phyloP scores from a whole-genome alignment of 2,113 vertebrate genomes.

The Catharus minimus region DNA sequence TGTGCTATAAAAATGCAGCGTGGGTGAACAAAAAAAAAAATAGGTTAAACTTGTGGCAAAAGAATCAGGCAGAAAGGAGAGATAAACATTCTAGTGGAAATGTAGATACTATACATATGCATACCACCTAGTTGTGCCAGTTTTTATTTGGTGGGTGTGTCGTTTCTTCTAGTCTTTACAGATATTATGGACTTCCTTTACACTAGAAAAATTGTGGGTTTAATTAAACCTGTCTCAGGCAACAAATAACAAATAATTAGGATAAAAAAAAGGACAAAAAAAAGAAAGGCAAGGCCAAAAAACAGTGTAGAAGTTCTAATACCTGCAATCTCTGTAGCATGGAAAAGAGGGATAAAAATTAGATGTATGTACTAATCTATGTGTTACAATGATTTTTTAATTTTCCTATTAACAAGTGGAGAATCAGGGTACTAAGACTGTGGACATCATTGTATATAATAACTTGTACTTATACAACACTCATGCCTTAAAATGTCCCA shows the following conservation, averaged over 20 bases:
- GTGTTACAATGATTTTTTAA: neutral
- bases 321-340: neutral
- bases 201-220: neutral
- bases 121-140: constrained; percentile 45
- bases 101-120: constrained; percentile 17
- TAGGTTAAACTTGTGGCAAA: neutral
- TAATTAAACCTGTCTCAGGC: neutral
- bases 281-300: neutral
- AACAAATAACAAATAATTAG: neutral
- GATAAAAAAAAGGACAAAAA: neutral
- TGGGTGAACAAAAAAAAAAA: neutral
- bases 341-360: neutral
- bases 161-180: neutral
- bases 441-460: too few relatives aligned
- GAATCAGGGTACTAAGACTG: neutral
- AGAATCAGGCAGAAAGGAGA: neutral
- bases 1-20: neutral
- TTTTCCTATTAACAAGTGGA: neutral
- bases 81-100: constrained; percentile 25
- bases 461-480: neutral
- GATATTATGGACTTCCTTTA: neutral
- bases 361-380: neutral
- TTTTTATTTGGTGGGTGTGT: constrained; percentile 5
- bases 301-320: neutral
- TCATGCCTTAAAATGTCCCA: neutral